Evolutionary conservation across 2,113 vertebrate species (phyloP).

Genomic region (Choloepus hoffmanni): DNA sequence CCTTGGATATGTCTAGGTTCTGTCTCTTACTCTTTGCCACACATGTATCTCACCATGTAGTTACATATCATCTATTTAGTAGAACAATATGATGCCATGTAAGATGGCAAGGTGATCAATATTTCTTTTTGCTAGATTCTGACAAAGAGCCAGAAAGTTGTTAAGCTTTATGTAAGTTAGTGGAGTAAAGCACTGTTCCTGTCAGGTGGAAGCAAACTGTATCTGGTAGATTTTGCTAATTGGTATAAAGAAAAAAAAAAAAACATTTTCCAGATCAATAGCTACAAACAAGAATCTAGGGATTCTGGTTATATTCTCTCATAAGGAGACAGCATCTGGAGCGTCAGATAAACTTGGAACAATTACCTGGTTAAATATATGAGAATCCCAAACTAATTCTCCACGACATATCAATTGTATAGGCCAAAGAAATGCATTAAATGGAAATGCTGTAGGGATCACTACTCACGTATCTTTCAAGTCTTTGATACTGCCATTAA

Average conservation of each 20-base stretch:
- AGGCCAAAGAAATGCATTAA: not conserved
- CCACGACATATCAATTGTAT: not conserved
- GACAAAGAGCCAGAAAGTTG: not conserved
- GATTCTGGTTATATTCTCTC: not conserved
- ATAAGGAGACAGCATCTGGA: not conserved
- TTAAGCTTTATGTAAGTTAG: not conserved
- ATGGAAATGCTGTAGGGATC: not conserved
- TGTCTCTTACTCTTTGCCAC: not conserved
- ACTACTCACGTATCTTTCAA: not conserved
- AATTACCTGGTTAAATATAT: not conserved
- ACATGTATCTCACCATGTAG: not conserved
- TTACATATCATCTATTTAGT: not conserved
- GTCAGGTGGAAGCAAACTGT: not conserved
- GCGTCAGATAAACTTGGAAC: not conserved
- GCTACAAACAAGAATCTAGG: not conserved
- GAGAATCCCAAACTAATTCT: not conserved
- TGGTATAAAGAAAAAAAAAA: not conserved
- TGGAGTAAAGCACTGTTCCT: not conserved
- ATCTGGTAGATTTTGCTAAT: slow-evolving; percentile 30
- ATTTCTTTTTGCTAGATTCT: not conserved
- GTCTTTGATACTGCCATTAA: not conserved
- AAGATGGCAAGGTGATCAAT: not conserved
- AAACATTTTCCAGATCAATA: not conserved
- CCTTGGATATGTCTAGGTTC: not conserved
- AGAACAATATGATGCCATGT: not conserved